Percentiles rank a stretch among this genome's conserved stretches.
phyloP scores from a whole-genome alignment of 2,888 invertebrate genomes.

The Labia minor region DNA sequence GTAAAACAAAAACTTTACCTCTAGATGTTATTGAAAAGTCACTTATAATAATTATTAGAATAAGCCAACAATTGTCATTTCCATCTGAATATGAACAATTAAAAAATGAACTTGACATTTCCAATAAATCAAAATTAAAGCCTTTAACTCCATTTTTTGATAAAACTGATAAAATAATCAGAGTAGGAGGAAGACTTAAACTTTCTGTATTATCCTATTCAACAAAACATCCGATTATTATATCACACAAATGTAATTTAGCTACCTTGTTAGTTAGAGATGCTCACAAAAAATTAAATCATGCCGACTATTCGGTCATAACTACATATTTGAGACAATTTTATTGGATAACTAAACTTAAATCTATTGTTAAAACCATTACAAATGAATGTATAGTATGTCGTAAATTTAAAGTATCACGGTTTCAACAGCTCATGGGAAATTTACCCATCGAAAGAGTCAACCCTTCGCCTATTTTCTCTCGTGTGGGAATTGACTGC shows the following conservation, averaged over 20 bases:
- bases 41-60: no score
- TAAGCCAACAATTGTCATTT: background rate
- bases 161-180: background rate
- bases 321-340: background rate
- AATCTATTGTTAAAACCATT: background rate
- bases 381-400: background rate
- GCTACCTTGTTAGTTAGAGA: background rate
- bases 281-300: background rate
- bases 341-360: background rate
- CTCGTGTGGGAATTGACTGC: background rate
- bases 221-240: background rate
- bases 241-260: background rate
- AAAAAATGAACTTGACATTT: no score
- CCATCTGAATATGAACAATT: background rate
- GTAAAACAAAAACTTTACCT: background rate
- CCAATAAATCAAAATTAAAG: background rate
- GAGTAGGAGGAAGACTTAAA: background rate
- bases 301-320: background rate
- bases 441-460: background rate
- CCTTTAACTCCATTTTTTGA: background rate
- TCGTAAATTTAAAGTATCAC: background rate
- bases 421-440: background rate
- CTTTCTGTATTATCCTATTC: background rate
- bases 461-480: background rate
- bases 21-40: background rate